These are phyloP conservation scores for Montipora capricornis DNA, from an alignment of 64 coral and sea anemone species.

Conservation along the genomic window DNA sequence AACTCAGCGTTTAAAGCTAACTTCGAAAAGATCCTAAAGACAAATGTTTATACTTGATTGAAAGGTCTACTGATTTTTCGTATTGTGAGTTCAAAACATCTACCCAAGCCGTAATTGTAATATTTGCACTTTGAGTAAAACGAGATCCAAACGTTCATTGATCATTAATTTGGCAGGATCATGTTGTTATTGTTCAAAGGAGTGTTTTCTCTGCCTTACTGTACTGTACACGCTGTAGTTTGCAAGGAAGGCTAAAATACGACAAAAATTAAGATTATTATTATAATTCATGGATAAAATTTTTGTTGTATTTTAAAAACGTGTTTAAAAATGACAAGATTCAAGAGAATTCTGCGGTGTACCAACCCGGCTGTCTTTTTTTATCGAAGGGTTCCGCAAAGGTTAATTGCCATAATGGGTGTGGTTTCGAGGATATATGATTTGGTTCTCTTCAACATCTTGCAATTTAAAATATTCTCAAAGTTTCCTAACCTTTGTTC, in stretches of 20 bases:
- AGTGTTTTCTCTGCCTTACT: too few species aligned
- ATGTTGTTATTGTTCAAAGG: neutral
- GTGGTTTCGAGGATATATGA: neutral
- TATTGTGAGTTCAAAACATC: neutral
- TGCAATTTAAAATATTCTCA: neutral
- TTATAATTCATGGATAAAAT: too few species aligned
- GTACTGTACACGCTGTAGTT: too few species aligned
- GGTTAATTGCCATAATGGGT: too few species aligned
- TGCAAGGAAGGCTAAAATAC: too few species aligned
- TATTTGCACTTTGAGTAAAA: neutral
- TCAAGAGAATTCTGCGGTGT: neutral
- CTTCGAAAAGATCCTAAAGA: too few species aligned
- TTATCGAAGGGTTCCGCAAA: neutral
- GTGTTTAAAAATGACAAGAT: neutral
- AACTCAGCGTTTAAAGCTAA: too few species aligned
- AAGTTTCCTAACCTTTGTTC: neutral
- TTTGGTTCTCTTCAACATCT: too few species aligned
- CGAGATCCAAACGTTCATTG: neutral
- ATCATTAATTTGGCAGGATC: neutral
- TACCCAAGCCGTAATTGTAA: neutral
- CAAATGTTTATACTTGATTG: too few species aligned
- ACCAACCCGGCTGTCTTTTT: neutral
- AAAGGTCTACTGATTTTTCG: too few species aligned
- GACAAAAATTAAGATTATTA: too few species aligned
- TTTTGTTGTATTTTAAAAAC: neutral